Conservation (phyloP, 1,140 invertebrate species). For the Neodiprion fabricii region DNA sequence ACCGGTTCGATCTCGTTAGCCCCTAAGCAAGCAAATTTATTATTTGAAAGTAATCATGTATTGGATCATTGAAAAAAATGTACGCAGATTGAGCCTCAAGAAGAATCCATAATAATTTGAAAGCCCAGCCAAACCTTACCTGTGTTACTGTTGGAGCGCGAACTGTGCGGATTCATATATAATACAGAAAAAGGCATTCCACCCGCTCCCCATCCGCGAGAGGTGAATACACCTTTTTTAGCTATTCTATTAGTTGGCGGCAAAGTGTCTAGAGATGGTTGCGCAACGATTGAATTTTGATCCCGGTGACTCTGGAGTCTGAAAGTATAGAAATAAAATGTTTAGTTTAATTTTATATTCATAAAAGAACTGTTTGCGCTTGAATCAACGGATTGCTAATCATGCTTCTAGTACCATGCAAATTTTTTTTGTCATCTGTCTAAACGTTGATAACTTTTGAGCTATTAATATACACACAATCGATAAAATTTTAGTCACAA, state of each 20-base stretch:
- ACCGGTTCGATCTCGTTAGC: neutral
- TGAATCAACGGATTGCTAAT: too few species aligned
- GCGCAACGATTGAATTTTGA: neutral
- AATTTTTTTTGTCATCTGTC: neutral
- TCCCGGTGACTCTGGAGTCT: neutral
- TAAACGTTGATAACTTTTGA: slow-evolving; percentile 3
- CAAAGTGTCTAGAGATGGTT: neutral
- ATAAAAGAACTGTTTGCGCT: too few species aligned
- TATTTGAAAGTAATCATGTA: neutral
- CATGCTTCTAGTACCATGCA: too few species aligned
- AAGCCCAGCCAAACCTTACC: neutral
- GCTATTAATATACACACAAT: neutral
- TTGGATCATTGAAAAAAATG: neutral
- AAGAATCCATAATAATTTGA: neutral
- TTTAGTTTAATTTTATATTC: too few species aligned
- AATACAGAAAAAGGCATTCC: slow-evolving; percentile 63
- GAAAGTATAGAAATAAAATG: neutral
- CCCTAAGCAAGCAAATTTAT: neutral
- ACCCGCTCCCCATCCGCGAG: slow-evolving; percentile 56
- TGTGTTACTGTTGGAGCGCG: slow-evolving; percentile 28
- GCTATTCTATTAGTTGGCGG: slow-evolving; percentile 24
- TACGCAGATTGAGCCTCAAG: neutral
- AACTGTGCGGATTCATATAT: slow-evolving; percentile 49
- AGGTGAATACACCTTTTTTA: slow-evolving; percentile 48
- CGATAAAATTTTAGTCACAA: neutral